Conservation (phyloP, 2,888 invertebrate species). For the Phanerotoma sp. region DNA sequence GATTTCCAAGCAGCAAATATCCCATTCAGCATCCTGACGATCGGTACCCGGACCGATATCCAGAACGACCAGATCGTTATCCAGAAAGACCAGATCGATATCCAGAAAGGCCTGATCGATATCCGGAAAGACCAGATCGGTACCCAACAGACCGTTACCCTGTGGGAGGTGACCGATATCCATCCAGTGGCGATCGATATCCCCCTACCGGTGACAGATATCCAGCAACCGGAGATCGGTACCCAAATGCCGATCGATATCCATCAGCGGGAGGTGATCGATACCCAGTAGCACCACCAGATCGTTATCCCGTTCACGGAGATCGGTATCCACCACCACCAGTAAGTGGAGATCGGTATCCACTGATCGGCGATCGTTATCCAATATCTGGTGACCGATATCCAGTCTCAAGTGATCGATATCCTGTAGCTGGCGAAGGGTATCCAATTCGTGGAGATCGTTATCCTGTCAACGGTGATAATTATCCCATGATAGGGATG, state of each 20-base stretch:
- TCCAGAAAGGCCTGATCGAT: conserved; percentile 31
- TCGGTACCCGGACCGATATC: conserved; percentile 37
- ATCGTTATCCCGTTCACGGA: conserved; percentile 58
- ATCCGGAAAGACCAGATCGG: conserved; percentile 28
- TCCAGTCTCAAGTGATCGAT: conserved; percentile 60
- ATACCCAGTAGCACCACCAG: conserved; percentile 53
- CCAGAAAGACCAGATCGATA: conserved; percentile 43
- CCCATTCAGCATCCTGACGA: conserved; percentile 40
- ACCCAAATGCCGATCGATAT: conserved; percentile 56
- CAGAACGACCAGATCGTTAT: conserved; percentile 53
- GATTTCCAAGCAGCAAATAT: conserved; percentile 33
- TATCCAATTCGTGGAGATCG: conserved; percentile 58
- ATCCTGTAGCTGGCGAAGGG: conserved; percentile 54
- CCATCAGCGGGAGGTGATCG: conserved; percentile 46
- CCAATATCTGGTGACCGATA: conserved; percentile 58
- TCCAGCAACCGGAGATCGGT: conserved; percentile 57
- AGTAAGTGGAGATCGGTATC: conserved; percentile 48
- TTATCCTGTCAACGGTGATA: conserved; percentile 56
- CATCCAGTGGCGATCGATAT: conserved; percentile 51
- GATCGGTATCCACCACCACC: conserved; percentile 56
- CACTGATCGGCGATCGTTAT: conserved; percentile 44
- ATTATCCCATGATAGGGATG: conserved; percentile 59
- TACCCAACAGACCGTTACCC: conserved; percentile 33
- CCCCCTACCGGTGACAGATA: conserved; percentile 46
- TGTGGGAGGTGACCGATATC: conserved; percentile 35